A percentile compares a stretch with the other conserved stretches of the same genome.
Conservation (phyloP, 2,113 vertebrate species). For the Microtus ochrogaster region DNA sequence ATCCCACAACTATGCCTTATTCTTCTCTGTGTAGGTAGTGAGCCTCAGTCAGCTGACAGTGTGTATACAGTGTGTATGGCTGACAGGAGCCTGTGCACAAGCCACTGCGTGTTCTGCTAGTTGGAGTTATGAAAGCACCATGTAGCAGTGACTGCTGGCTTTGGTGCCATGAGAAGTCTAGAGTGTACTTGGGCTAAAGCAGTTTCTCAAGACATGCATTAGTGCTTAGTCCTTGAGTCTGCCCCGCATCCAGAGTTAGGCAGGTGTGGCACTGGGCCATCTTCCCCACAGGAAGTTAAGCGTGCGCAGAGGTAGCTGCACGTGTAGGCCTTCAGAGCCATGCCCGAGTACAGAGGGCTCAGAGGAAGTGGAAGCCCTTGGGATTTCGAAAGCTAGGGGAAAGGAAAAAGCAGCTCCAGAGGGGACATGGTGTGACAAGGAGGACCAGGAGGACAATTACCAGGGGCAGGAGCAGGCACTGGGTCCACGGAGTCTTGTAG, state of each 20-base stretch:
- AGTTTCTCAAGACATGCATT: neutral
- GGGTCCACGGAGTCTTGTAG: neutral
- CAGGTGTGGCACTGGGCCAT: neutral
- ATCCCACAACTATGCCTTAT: too few relatives aligned
- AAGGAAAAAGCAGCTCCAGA: neutral
- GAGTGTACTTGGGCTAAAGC: neutral
- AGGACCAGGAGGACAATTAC: neutral
- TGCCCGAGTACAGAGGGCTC: rapidly evolving
- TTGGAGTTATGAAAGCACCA: rapidly evolving
- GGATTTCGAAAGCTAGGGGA: neutral
- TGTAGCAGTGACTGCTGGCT: neutral
- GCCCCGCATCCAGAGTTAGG: neutral
- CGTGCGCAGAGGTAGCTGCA: neutral
- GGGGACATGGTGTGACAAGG: neutral
- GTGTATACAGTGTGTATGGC: too few relatives aligned
- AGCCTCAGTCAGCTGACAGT: neutral
- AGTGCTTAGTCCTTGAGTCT: neutral
- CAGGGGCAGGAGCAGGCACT: neutral
- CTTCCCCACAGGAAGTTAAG: neutral
- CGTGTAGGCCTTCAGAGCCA: neutral
- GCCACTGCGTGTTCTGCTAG: rapidly evolving
- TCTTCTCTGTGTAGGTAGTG: neutral
- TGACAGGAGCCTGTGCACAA: rapidly evolving
- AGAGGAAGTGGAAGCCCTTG: neutral
- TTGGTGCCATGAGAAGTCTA: neutral